Percentiles rank a stretch among this genome's conserved stretches.
Conservation (phyloP, 2,888 invertebrate genomes). For the Tolmerus cingulatus region DNA sequence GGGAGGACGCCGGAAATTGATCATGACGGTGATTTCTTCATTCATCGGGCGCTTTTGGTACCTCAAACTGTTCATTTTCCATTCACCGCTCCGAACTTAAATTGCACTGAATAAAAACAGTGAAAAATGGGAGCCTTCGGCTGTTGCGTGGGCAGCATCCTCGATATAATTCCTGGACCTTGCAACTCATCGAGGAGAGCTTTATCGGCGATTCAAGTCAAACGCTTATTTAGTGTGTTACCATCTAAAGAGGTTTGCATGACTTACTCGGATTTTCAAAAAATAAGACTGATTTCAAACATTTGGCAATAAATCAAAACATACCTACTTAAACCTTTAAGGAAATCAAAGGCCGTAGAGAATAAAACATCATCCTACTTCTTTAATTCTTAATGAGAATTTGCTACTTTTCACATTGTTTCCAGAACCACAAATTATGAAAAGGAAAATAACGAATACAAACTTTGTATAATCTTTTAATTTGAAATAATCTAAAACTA, state of each 20-base stretch:
- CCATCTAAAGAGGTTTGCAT: not conserved
- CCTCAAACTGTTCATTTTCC: not conserved
- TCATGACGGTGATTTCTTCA: conserved; percentile 37
- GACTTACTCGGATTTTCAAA: too few relatives aligned
- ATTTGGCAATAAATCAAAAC: too few relatives aligned
- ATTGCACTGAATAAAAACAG: not conserved
- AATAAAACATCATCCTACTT: too few relatives aligned
- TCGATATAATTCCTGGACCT: not conserved
- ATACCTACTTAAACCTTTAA: too few relatives aligned
- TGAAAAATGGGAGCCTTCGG: not conserved
- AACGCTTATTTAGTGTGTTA: not conserved
- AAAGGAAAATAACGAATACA: too few relatives aligned
- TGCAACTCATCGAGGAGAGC: not conserved
- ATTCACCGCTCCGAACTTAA: not conserved
- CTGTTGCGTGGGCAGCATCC: not conserved
- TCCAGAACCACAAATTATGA: too few relatives aligned
- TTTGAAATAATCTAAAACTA: too few relatives aligned
- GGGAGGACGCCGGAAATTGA: conserved; percentile 30
- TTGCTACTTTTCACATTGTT: too few relatives aligned
- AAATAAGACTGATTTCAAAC: too few relatives aligned
- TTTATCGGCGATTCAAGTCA: not conserved
- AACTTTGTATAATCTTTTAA: too few relatives aligned
- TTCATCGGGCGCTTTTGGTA: not conserved
- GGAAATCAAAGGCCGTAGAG: too few relatives aligned
- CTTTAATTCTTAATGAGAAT: too few relatives aligned